phyloP scores from a whole-genome alignment of 2,888 invertebrate genomes.

The Anticlea derivata region DNA sequence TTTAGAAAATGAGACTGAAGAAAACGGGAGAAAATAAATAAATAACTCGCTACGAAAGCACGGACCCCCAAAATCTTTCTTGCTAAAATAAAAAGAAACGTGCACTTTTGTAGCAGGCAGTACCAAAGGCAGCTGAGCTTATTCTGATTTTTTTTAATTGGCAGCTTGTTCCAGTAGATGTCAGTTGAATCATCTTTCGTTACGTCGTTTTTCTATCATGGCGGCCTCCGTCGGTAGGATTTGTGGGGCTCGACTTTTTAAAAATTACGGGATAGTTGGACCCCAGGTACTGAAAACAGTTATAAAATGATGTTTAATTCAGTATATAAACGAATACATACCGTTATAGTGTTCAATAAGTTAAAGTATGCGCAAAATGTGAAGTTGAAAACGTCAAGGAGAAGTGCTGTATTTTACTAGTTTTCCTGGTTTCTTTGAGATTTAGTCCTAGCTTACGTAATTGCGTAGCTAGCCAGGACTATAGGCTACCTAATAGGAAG shows the following conservation, averaged over 20 bases:
- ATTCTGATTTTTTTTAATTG: conserved; percentile 42
- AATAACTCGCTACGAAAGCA: no score
- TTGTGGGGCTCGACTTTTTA: conserved; percentile 92
- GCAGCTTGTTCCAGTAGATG: conserved; percentile 57
- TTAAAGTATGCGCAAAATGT: conserved; percentile 47
- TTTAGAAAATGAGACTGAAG: no score
- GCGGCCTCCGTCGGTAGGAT: conserved; percentile 94
- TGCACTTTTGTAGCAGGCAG: no score
- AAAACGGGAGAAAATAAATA: no score
- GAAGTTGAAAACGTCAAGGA: conserved; percentile 49
- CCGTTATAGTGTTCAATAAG: conserved; percentile 44
- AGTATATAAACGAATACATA: conserved; percentile 41
- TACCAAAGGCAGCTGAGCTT: conserved; percentile 19
- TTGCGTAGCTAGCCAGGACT: conserved; percentile 40
- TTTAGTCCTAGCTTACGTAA: conserved; percentile 42
- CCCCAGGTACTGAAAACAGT: conserved; percentile 86
- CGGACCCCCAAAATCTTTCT: no score
- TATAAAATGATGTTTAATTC: conserved; percentile 40
- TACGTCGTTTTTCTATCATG: conserved; percentile 88
- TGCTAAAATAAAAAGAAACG: no score
- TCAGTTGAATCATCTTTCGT: conserved; percentile 69
- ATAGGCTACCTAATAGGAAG: conserved; percentile 1
- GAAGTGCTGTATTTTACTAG: conserved; percentile 61
- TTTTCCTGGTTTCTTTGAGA: conserved; percentile 44
- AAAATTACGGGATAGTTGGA: conserved; percentile 87